Percentiles rank a stretch among this genome's conserved stretches.
Evolutionary conservation across 2,797 vertebrate genomes (phyloP).

Genomic region (Tragelaphus oryx): DNA sequence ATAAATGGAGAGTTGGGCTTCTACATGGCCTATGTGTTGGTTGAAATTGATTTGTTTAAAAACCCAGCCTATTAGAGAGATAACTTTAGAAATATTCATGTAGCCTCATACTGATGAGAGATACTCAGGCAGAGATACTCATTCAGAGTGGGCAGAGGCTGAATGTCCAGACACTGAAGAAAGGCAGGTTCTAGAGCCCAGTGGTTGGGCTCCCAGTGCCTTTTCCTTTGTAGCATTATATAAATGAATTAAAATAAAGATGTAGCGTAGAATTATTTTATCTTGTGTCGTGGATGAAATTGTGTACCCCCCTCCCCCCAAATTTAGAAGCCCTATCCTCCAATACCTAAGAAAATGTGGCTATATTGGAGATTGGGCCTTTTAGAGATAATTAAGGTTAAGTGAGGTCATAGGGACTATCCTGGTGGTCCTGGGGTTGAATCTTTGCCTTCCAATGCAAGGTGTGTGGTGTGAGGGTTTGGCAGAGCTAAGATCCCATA

Average conservation of each 20-base stretch:
- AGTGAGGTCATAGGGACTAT: neutral
- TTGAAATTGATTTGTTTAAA: neutral
- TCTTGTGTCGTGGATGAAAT: neutral
- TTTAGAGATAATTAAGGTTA: neutral
- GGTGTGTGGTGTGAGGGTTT: accelerated
- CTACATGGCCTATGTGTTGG: neutral
- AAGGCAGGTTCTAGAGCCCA: neutral
- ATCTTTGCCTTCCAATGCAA: neutral
- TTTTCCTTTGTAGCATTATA: neutral
- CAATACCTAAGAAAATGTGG: neutral
- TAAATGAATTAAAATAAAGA: neutral
- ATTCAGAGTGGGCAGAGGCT: neutral
- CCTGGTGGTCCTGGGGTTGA: neutral
- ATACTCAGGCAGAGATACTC: neutral
- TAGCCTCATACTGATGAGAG: neutral
- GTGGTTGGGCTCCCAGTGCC: neutral
- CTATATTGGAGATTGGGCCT: neutral
- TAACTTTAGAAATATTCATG: neutral
- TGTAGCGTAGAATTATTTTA: conserved; percentile 10
- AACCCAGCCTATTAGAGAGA: neutral
- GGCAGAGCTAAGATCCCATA: neutral
- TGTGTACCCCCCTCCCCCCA: too few species aligned
- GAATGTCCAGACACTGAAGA: neutral
- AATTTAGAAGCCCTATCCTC: neutral
- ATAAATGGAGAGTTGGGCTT: neutral